These are phyloP conservation scores for Rhynchotus rufescens DNA, from an alignment of 2,797 vertebrate genomes.

Conservation along the genomic window DNA sequence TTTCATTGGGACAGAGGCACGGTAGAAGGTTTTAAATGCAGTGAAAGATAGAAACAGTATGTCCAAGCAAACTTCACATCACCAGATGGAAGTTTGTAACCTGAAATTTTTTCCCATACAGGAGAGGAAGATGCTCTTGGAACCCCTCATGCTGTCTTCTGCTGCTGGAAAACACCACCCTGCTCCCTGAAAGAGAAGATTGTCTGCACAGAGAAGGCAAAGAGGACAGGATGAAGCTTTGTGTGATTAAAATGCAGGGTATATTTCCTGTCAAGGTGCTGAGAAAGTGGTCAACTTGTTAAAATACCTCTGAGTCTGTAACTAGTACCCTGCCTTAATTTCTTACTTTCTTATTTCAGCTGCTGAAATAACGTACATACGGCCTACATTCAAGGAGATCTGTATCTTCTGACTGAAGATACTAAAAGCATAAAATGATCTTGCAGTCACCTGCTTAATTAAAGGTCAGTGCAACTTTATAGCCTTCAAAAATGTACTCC, in stretches of 20 bases:
- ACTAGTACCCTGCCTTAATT: neutral
- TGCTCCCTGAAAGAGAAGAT: neutral
- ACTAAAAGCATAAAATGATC: slow-evolving; percentile 5
- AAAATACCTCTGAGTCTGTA: neutral
- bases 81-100: neutral
- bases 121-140: neutral
- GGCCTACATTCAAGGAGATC: neutral
- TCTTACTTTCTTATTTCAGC: no score
- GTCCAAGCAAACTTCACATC: neutral
- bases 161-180: neutral
- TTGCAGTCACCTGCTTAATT: slow-evolving; percentile 27
- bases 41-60: neutral
- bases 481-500: slow-evolving; percentile 16
- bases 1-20: neutral
- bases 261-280: neutral
- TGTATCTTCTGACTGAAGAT: neutral
- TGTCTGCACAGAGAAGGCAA: neutral
- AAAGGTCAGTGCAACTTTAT: slow-evolving; percentile 34
- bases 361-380: neutral
- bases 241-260: neutral
- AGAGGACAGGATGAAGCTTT: neutral
- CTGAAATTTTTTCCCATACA: neutral
- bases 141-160: neutral
- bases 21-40: neutral
- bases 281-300: neutral